A percentile compares a stretch with the other conserved stretches of the same genome.
phyloP scores from a whole-genome alignment of 2,888 invertebrate species.

The Andrena fulva region DNA sequence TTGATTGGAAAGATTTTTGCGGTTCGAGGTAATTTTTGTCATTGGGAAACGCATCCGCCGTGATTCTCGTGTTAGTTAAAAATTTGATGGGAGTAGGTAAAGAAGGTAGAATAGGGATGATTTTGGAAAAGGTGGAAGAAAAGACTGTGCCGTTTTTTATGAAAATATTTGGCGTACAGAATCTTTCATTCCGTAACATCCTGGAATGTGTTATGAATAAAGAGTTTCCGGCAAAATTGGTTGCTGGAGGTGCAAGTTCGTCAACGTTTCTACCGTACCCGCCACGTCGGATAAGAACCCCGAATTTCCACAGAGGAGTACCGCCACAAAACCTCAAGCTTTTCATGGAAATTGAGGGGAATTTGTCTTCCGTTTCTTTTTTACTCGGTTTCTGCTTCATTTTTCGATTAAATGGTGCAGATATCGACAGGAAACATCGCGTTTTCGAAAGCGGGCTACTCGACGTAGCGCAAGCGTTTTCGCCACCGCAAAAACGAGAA shows the following conservation, averaged over 20 bases:
- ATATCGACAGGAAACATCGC: constrained; percentile 39
- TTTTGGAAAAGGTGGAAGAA: no score
- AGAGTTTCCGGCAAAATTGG: not conserved
- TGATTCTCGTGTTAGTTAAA: no score
- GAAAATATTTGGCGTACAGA: not conserved
- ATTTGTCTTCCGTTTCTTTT: constrained; percentile 8
- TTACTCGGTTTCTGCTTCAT: constrained; percentile 13
- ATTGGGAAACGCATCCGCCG: no score
- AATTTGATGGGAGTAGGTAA: no score
- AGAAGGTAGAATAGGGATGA: no score
- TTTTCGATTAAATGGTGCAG: constrained; percentile 58
- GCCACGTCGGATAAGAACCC: constrained; percentile 33
- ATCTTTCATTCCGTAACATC: not conserved
- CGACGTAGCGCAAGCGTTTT: constrained; percentile 38
- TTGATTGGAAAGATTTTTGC: no score
- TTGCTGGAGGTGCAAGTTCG: not conserved
- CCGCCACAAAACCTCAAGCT: constrained; percentile 27
- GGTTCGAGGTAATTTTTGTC: no score
- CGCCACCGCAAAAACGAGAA: constrained; percentile 43
- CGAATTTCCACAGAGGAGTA: constrained; percentile 19
- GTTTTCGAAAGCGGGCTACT: constrained; percentile 51
- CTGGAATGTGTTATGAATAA: not conserved
- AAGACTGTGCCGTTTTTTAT: no score
- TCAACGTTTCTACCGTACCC: not conserved
- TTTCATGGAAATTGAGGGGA: constrained; percentile 29